These are phyloP conservation scores for Lepidochitona cinerea DNA, from an alignment of 2,888 invertebrate genomes.

Conservation along the genomic window DNA sequence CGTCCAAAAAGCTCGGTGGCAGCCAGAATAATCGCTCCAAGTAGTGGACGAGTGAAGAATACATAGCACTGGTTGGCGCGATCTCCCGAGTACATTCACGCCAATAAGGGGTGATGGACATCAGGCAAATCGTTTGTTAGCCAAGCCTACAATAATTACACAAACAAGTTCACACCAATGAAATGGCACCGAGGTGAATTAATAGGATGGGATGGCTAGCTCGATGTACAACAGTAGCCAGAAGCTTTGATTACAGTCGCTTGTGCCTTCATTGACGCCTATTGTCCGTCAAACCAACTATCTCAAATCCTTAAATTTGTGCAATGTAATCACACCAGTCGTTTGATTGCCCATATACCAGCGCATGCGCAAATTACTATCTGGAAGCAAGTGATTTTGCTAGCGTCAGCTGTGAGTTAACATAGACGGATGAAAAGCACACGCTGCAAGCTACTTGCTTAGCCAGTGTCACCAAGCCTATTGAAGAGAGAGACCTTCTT, in stretches of 20 bases:
- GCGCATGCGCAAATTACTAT: not conserved
- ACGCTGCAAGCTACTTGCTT: not conserved
- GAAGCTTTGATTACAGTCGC: not conserved
- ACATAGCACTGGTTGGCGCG: not conserved
- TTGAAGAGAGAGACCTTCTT: too few relatives aligned
- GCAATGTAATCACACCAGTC: slow-evolving; percentile 1
- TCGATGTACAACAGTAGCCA: not conserved
- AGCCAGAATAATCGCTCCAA: not conserved
- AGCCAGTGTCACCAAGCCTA: too few relatives aligned
- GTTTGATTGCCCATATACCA: not conserved
- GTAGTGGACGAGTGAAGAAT: not conserved
- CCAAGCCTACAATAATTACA: not conserved
- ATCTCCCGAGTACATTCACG: not conserved
- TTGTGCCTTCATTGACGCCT: not conserved
- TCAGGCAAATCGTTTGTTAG: not conserved
- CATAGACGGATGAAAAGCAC: not conserved
- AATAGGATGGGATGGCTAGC: not conserved
- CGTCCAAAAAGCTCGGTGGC: not conserved
- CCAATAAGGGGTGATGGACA: not conserved
- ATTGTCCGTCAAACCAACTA: not conserved
- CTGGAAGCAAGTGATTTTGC: not conserved
- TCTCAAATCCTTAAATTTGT: not conserved
- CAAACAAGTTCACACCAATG: not conserved
- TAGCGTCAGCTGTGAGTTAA: not conserved
- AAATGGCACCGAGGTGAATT: not conserved